These are phyloP conservation scores for Eristalinus aeneus DNA, from an alignment of 2,888 invertebrate genomes.

Conservation along the genomic window DNA sequence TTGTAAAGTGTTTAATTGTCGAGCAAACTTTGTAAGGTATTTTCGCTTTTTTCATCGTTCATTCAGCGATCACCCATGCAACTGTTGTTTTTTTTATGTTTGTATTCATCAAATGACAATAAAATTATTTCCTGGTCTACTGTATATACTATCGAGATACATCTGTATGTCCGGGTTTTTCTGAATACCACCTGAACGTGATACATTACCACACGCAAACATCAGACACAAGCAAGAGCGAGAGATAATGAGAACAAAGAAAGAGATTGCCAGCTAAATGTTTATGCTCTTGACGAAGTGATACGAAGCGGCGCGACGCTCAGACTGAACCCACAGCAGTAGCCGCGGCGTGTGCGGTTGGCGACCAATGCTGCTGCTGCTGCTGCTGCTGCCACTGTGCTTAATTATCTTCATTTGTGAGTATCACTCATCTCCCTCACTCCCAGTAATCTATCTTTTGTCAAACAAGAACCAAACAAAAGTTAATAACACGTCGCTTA, in stretches of 20 bases:
- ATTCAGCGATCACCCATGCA: conserved; percentile 8
- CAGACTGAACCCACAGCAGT: conserved; percentile 30
- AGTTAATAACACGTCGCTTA: conserved; percentile 51
- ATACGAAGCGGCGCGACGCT: neutral
- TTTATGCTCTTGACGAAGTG: conserved; percentile 4
- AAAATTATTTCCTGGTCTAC: conserved; percentile 51
- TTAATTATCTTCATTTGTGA: conserved; percentile 26
- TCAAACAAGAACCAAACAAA: conserved; percentile 27
- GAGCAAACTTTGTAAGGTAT: conserved; percentile 2
- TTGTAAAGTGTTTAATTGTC: conserved; percentile 46
- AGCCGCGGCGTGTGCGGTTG: conserved; percentile 18
- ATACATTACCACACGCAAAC: neutral
- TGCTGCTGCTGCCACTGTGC: neutral
- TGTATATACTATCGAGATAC: neutral
- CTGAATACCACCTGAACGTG: neutral
- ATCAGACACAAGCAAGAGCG: neutral
- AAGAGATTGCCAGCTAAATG: conserved; percentile 22
- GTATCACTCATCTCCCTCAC: neutral
- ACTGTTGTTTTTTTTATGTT: neutral
- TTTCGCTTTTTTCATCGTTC: conserved; percentile 6
- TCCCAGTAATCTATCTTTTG: conserved; percentile 12
- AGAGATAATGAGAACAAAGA: neutral
- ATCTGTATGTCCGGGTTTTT: neutral
- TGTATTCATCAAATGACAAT: conserved; percentile 1
- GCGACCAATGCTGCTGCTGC: conserved; percentile 11